Conservation (phyloP, 1,140 invertebrate genomes). For the Leptestheria dahalacensis region DNA sequence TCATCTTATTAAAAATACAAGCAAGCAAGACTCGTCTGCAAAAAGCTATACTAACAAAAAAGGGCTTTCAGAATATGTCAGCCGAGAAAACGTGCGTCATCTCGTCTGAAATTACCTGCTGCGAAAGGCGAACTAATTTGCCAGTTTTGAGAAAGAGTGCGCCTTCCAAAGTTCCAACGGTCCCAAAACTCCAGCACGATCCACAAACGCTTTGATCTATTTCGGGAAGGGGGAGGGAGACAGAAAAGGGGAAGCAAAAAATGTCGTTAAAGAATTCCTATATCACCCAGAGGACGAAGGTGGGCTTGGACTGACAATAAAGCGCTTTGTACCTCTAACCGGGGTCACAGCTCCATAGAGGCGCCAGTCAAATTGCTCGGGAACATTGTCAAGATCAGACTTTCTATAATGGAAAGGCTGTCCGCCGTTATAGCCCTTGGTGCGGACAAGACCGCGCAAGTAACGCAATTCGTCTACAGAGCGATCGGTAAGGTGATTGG, state of each 20-base stretch:
- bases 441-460: conserved; percentile 55
- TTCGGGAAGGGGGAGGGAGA: conserved; percentile 18
- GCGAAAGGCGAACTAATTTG: conserved; percentile 63
- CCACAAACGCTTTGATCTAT: conserved; percentile 93
- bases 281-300: no score
- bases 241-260: not conserved
- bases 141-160: conserved; percentile 73
- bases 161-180: conserved; percentile 81
- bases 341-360: conserved; percentile 82
- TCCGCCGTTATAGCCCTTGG: conserved; percentile 51
- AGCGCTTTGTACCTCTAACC: conserved; percentile 52
- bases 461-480: conserved; percentile 58
- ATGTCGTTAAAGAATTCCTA: no score
- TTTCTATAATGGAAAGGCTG: conserved; percentile 55
- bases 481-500: conserved; percentile 82
- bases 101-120: conserved; percentile 54
- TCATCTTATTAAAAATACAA: no score
- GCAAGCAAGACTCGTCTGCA: no score
- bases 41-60: no score
- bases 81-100: no score
- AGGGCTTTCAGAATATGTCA: no score
- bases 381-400: conserved; percentile 31
- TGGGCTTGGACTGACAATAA: not conserved
- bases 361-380: conserved; percentile 72
- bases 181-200: conserved; percentile 93